Conservation (phyloP, 2,113 vertebrate genomes). For the Carassius auratus region DNA sequence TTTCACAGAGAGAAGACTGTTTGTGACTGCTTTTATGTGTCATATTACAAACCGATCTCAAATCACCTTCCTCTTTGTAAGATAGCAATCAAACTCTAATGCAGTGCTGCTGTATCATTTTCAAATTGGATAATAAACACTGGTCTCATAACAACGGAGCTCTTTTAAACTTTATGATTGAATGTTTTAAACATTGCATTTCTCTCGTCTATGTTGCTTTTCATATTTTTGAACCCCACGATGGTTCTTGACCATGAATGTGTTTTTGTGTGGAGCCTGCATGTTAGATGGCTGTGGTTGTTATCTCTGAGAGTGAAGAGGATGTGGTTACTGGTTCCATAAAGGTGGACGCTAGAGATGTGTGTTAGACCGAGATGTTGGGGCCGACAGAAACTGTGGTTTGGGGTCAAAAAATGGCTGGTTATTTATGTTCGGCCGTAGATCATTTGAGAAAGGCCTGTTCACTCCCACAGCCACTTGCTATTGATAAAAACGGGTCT, state of each 20-base stretch:
- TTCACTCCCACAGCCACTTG: conserved; percentile 25
- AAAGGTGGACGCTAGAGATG: conserved; percentile 38
- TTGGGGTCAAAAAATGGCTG: conserved; percentile 9
- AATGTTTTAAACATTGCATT: neutral
- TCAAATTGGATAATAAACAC: conserved; percentile 3
- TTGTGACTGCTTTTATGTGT: neutral
- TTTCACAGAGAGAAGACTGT: conserved; percentile 4
- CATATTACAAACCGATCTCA: conserved; percentile 23
- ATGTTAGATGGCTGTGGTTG: conserved; percentile 43
- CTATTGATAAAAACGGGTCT: conserved; percentile 9
- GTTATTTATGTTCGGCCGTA: conserved; percentile 42
- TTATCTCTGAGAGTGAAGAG: conserved; percentile 76
- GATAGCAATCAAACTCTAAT: conserved; percentile 15
- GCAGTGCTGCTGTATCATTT: neutral
- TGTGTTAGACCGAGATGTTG: conserved; percentile 53
- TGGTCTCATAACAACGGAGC: neutral
- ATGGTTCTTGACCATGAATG: neutral
- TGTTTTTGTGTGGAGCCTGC: neutral
- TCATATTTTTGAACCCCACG: no score
- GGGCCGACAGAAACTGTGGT: conserved; percentile 9
- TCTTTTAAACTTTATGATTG: neutral
- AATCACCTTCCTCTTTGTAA: conserved; percentile 36
- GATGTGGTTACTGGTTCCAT: conserved; percentile 75
- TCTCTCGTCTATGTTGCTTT: neutral
- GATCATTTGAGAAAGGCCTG: conserved; percentile 35